These are phyloP conservation scores for Apodemus speciosus DNA, from an alignment of 2,113 vertebrate species.

Conservation along the genomic window DNA sequence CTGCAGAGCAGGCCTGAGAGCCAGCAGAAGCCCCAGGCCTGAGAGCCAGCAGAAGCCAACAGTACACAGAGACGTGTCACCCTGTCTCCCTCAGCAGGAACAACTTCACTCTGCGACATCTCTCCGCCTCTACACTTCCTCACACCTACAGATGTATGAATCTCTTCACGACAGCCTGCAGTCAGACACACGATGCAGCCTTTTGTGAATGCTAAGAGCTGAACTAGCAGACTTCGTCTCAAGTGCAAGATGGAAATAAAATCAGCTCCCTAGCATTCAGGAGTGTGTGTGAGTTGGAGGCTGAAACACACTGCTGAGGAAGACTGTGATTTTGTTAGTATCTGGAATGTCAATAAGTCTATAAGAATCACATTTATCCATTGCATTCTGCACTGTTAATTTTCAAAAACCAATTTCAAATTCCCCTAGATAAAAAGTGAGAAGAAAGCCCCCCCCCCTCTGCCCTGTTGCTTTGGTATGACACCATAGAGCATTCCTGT, in stretches of 20 bases:
- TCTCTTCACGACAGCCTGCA: slow-evolving; percentile 33
- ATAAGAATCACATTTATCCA: not conserved
- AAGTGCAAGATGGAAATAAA: not conserved
- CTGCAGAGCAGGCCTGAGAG: not conserved
- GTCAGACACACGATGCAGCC: not conserved
- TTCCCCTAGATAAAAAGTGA: not conserved
- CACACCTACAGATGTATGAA: not conserved
- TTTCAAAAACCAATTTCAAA: slow-evolving; percentile 34
- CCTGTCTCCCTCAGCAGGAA: not conserved
- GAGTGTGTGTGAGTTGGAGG: not conserved
- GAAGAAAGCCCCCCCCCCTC: not conserved
- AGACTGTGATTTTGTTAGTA: not conserved
- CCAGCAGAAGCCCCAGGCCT: not conserved
- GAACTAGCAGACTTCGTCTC: not conserved
- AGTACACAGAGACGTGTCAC: not conserved
- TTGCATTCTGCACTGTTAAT: not conserved
- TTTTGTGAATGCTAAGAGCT: not conserved
- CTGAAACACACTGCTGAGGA: not conserved
- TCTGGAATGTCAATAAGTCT: slow-evolving; percentile 20
- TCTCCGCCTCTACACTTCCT: not conserved
- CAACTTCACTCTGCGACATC: not conserved
- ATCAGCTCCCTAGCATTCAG: not conserved
- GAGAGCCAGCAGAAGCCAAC: not conserved
- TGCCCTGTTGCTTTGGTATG: not conserved
- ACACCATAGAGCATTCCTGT: not conserved